Conservation (phyloP, 2,113 vertebrate species). For the Mesembrinibis cayennensis region DNA sequence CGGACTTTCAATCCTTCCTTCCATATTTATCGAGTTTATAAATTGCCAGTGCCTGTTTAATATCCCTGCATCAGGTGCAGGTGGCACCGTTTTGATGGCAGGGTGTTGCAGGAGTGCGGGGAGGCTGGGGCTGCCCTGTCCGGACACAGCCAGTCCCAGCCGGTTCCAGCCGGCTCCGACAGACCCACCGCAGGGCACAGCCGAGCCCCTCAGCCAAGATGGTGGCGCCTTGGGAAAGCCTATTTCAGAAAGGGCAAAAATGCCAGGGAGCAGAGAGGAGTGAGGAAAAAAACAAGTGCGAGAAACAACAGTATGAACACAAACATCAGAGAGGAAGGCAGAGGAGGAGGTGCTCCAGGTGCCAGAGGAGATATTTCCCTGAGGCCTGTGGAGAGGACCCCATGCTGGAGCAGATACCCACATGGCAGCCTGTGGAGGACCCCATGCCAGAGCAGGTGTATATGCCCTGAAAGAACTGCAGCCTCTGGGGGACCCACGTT, state of each 20-base stretch:
- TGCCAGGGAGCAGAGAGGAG: background rate
- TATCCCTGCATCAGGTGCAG: background rate
- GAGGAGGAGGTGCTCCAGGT: background rate
- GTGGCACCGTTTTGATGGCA: background rate
- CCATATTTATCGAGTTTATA: background rate
- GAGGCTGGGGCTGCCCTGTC: accelerated
- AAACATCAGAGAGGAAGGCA: background rate
- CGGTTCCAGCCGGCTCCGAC: background rate
- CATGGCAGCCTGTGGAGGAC: background rate
- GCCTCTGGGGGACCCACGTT: accelerated
- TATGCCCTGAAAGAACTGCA: background rate
- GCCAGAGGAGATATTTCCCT: background rate
- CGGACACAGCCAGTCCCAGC: background rate
- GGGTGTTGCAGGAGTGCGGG: too few species aligned
- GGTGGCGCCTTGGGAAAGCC: accelerated
- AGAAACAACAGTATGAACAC: background rate
- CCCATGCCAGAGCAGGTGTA: background rate
- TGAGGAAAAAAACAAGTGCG: accelerated
- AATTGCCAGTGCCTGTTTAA: background rate
- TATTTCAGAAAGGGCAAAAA: background rate
- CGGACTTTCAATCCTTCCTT: background rate
- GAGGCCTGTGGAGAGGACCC: background rate
- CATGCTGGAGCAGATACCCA: background rate
- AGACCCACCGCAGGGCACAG: background rate
- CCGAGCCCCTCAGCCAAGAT: background rate